Base-by-base conservation (phyloP, 2,797 vertebrate species). In the Buceros bicornis region DNA sequence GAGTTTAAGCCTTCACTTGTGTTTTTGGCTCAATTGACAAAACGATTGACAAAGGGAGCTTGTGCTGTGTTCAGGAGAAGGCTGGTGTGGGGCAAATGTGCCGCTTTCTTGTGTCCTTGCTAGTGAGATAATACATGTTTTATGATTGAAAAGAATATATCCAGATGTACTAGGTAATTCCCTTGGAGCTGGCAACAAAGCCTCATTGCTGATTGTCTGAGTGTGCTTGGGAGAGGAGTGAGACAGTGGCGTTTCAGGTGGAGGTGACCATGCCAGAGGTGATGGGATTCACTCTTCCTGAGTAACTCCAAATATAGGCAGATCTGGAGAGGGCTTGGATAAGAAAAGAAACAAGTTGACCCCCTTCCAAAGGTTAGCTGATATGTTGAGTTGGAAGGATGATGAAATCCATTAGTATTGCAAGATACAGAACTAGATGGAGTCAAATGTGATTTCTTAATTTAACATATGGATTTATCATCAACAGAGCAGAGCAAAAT, bases 1-100 rank as follows among this genome's bases (percentile, higher is more conserved):
- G 94, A 73, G 69, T 88, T 97, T 87, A 87, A 96, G 54, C 71
- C 25, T 92, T 54, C 79, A 89, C 91, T 96, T 92, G 85, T 47
- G 53, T 74, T 84, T 95, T 82, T 60, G 53, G 57, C 53, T 69
- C 84, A 18, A 88, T 92, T 95, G 94, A 80, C 88, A 96, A 95
- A 96, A 86, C 42, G 2, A 47, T 89, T 8, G 37, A 53, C 79
- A 94, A 81, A 96, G 85, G 33, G 85, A 94, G 65, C 73, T 89
- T 82, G 53, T 70, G 80, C 90, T 90, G n/a, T 9, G 6, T 50
- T 95, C 58, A 60, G 58, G 60, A 16, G 9, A 65, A 80, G 24
- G 42, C 84, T 74, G 64, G 73, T 83, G 76, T 11, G 19, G 79
- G 92, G 74, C 72, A 76, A 61, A 73, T 24, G 35, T 8, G 6